Evolutionary conservation across 1,140 invertebrate genomes (phyloP).

Genomic region (Penaeus indicus): DNA sequence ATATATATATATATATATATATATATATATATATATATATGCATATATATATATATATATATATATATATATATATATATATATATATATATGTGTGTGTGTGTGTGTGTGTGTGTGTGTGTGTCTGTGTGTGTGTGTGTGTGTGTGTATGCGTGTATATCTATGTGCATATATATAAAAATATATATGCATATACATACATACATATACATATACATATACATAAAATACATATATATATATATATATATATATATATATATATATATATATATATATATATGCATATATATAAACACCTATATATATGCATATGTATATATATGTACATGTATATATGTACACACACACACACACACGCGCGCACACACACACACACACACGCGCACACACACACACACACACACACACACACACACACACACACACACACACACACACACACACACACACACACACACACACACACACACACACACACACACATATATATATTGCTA

Average conservation of each 20-base stretch:
- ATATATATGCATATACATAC: conserved; percentile 12
- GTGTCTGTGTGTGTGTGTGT: not conserved
- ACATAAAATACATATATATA: not conserved
- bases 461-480: too few species aligned
- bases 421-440: too few species aligned
- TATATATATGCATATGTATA: too few species aligned
- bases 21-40: conserved; percentile 16
- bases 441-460: too few species aligned
- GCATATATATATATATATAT: not conserved
- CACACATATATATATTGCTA: too few species aligned
- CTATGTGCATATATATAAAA: not conserved
- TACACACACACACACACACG: too few species aligned
- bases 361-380: too few species aligned
- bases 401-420: too few species aligned
- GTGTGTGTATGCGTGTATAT: not conserved
- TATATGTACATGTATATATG: too few species aligned
- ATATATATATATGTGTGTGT: not conserved
- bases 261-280: not conserved
- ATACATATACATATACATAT: conserved; percentile 17
- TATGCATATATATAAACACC: too few species aligned
- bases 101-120: not conserved
- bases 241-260: not conserved
- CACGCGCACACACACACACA: too few species aligned
- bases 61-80: conserved; percentile 18
- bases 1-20: too few species aligned